These are phyloP conservation scores for Endomychus coccineus DNA, from an alignment of 2,888 invertebrate genomes.

Conservation along the genomic window DNA sequence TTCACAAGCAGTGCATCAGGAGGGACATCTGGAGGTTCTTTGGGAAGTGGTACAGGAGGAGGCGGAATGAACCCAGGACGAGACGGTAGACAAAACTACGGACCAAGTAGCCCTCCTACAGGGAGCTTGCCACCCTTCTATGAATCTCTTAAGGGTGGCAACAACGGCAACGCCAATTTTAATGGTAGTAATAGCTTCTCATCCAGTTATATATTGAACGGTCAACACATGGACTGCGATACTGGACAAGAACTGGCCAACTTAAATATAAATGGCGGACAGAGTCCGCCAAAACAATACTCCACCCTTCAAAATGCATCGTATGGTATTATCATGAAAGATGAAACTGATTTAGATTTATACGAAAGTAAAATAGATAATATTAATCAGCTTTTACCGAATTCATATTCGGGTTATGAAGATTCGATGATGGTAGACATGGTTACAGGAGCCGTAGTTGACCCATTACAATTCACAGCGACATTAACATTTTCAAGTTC, in stretches of 20 bases:
- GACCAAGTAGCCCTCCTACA: constrained; percentile 81
- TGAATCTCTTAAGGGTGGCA: constrained; percentile 74
- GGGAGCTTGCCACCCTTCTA: constrained; percentile 85
- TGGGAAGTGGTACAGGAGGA: constrained; percentile 59
- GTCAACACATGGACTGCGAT: constrained; percentile 70
- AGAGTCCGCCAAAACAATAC: constrained; percentile 53
- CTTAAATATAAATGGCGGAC: constrained; percentile 46
- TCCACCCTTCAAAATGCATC: constrained; percentile 74
- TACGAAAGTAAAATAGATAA: constrained; percentile 68
- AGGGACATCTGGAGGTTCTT: constrained; percentile 49
- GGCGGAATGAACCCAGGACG: constrained; percentile 64
- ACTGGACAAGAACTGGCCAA: constrained; percentile 55
- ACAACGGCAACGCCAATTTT: constrained; percentile 58
- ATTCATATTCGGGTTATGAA: constrained; percentile 51
- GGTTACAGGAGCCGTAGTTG: constrained; percentile 66
- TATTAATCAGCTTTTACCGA: constrained; percentile 54
- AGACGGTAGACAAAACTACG: constrained; percentile 78
- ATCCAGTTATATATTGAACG: constrained; percentile 60
- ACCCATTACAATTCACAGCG: constrained; percentile 75
- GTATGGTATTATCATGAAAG: constrained; percentile 71
- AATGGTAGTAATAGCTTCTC: constrained; percentile 60
- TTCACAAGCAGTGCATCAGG: constrained; percentile 42
- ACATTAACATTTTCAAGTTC: constrained; percentile 72
- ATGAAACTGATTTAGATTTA: constrained; percentile 65
- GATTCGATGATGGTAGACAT: constrained; percentile 81